A percentile compares a stretch with the other conserved stretches of the same genome.
Conservation (phyloP, 2,888 invertebrate genomes). For the Polyommatus iphigenia region DNA sequence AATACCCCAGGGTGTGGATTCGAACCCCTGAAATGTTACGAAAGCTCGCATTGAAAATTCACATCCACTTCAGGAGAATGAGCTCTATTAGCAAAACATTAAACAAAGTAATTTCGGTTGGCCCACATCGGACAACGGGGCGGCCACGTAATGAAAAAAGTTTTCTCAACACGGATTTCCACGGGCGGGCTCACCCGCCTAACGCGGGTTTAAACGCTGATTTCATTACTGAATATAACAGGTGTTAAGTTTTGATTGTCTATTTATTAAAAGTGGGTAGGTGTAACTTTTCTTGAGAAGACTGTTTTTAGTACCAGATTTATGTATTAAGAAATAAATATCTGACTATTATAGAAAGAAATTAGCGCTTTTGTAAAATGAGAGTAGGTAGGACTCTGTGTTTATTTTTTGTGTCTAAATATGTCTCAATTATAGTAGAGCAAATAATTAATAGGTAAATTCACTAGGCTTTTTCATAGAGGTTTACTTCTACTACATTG, state of each 20-base stretch:
- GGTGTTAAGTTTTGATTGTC: background rate
- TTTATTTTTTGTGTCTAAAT: no score
- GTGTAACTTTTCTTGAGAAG: background rate
- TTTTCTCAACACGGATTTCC: conserved; percentile 34
- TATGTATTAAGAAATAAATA: no score
- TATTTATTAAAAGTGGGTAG: background rate
- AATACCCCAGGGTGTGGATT: background rate
- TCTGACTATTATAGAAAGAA: no score
- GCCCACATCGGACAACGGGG: conserved; percentile 24
- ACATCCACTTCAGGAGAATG: conserved; percentile 16
- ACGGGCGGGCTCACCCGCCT: background rate
- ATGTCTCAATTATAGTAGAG: background rate
- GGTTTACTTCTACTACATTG: background rate
- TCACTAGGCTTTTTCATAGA: no score
- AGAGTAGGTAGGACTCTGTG: no score
- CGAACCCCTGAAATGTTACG: background rate
- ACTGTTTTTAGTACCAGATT: background rate
- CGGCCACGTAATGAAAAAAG: conserved; percentile 40
- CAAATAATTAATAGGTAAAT: background rate
- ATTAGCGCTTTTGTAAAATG: no score
- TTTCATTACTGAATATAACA: background rate
- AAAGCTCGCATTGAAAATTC: conserved; percentile 15
- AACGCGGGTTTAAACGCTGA: background rate
- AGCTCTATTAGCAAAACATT: conserved; percentile 28
- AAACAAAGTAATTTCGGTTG: conserved; percentile 24